Base-by-base conservation (phyloP, 2,797 vertebrate species). In the Alfaro cultratus region DNA sequence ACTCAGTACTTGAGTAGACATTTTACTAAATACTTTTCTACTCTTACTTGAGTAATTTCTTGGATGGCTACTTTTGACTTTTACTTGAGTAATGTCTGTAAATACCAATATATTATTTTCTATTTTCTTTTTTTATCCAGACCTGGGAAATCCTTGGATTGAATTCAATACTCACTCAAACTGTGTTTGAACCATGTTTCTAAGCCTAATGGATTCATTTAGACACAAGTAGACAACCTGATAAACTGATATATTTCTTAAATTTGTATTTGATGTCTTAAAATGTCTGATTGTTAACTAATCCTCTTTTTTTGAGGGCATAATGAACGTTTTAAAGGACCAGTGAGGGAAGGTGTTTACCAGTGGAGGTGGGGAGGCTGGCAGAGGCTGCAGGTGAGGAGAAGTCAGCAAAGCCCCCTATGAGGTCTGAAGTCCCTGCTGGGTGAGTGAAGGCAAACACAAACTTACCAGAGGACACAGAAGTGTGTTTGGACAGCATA, bases 341-440 rank as follows among this genome's bases (percentile, higher is more conserved):
- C 51, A 62, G 5, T 79, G 26, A 80, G 5, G 57, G 0, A 76
- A 51, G 49, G 46, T 41, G 26, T 92, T 80, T 97, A 99, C 98
- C 98, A 89, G 96, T 95, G 0, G 94, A 90, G 3, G 96, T 92
- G 43, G 98, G 96, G 85, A 97, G 97, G 93, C 89, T 97, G 85
- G 97, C 97, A 79, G 97, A 97, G 77, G 97, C 96, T 86, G 95
- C 95, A 64, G 96, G 95, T 76, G 97, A 99, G 77, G 95, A 96
- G 88, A 99, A 99, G 92, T 99, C 98, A 87, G 98, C 98, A 94
- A 99, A 99, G 83, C 97, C 98, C 90, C 96, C 96, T 83, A 99
- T 98, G 4, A 97, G 97, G 93, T 99, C 97, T 85, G 95, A 84
- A 55, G 91, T 92, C 31, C 89, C 94, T 86, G 92, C 95, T 96